A percentile compares a stretch with the other conserved stretches of the same genome.
Evolutionary conservation across 2,797 vertebrate genomes (phyloP).

Genomic region (Sebastes iracundus): DNA sequence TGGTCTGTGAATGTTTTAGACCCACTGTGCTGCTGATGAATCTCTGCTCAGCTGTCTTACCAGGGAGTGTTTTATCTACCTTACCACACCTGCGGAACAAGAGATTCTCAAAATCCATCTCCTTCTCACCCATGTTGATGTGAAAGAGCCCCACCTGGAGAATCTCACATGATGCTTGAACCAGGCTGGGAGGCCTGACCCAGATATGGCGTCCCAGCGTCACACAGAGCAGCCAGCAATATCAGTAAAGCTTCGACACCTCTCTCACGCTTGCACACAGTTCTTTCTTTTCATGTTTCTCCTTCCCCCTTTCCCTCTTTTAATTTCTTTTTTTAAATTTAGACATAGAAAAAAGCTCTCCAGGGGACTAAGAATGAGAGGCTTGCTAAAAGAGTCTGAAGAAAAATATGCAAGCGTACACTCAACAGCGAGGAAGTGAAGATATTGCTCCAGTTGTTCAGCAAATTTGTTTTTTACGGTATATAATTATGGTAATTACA

Average conservation of each 20-base stretch:
- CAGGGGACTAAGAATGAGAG: conserved; percentile 35
- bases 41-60: conserved; percentile 57
- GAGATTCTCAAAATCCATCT: conserved; percentile 59
- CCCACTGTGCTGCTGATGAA: conserved; percentile 64
- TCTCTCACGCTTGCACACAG: conserved; percentile 16
- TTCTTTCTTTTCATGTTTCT: conserved; percentile 13
- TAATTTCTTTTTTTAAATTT: background rate
- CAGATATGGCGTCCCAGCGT: conserved; percentile 62
- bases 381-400: conserved; percentile 46
- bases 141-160: conserved; percentile 52
- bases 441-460: conserved; percentile 53
- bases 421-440: conserved; percentile 22
- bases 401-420: conserved; percentile 47
- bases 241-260: conserved; percentile 42
- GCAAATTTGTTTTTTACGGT: conserved; percentile 48
- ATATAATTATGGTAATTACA: conserved; percentile 72
- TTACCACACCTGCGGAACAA: conserved; percentile 63
- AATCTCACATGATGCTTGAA: conserved; percentile 41
- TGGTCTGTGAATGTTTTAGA: conserved; percentile 56
- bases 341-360: conserved; percentile 36
- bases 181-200: conserved; percentile 70
- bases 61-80: conserved; percentile 59
- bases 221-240: conserved; percentile 45
- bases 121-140: conserved; percentile 38
- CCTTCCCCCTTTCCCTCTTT: background rate